A percentile compares a stretch with the other conserved stretches of the same genome.
Evolutionary conservation across 2,888 invertebrate species (phyloP).

Genomic region (Norana najaformis): DNA sequence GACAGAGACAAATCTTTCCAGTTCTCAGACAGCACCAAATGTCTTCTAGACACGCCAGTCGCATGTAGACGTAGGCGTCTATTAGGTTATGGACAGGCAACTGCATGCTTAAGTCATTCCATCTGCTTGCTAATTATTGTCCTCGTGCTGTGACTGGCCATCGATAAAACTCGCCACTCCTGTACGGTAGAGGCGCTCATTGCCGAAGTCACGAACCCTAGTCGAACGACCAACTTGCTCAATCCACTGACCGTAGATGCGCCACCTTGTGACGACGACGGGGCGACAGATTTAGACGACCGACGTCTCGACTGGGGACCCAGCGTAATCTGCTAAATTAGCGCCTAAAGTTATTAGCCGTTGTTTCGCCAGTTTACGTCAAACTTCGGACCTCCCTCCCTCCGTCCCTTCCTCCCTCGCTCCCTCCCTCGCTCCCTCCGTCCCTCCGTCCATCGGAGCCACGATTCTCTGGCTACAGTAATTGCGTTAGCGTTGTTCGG

Average conservation of each 20-base stretch:
- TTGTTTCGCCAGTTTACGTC: constrained; percentile 20
- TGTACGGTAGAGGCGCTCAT: background rate
- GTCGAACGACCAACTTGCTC: background rate
- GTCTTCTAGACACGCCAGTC: background rate
- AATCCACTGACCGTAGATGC: background rate
- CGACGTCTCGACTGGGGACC: background rate
- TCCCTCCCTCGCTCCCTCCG: background rate
- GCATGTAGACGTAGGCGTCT: background rate
- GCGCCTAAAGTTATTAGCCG: constrained; percentile 23
- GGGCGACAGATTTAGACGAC: constrained; percentile 22
- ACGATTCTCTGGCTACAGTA: background rate
- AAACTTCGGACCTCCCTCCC: background rate
- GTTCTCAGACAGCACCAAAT: background rate
- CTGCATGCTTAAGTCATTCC: background rate
- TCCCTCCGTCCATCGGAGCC: background rate
- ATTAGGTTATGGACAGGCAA: background rate
- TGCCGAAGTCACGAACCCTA: constrained; percentile 7
- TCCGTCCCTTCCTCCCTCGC: background rate
- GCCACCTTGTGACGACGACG: background rate
- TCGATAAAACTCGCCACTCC: background rate
- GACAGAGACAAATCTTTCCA: background rate
- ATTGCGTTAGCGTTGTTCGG: constrained; percentile 22
- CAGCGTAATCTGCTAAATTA: constrained; percentile 21
- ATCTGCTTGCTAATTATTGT: background rate
- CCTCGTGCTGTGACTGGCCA: background rate